Conservation (phyloP, 2,113 vertebrate genomes). For the Chiloscyllium plagiosum region DNA sequence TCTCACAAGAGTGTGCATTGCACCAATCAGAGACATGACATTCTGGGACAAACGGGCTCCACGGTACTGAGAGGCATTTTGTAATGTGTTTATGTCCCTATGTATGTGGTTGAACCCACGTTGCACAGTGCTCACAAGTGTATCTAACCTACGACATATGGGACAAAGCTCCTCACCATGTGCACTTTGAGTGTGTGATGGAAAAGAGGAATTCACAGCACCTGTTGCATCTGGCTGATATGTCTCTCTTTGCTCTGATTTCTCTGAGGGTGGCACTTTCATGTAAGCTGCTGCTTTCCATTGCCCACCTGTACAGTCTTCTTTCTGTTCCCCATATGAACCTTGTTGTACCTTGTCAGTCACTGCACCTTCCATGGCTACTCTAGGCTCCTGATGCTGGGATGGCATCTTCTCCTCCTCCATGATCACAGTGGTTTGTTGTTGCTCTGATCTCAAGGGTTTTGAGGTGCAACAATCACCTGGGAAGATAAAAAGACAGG, state of each 20-base stretch:
- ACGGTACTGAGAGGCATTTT: constrained; percentile 26
- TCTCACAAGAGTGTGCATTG: constrained; percentile 29
- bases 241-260: background rate
- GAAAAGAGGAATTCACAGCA: background rate
- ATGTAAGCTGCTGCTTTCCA: background rate
- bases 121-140: constrained; percentile 28
- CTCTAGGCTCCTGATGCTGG: background rate
- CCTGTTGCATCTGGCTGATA: background rate
- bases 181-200: background rate
- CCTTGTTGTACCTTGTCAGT: background rate
- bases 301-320: constrained; percentile 14
- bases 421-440: background rate
- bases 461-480: constrained; percentile 12
- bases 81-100: constrained; percentile 21
- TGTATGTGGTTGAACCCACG: constrained; percentile 34
- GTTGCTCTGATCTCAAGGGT: background rate
- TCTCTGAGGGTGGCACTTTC: background rate
- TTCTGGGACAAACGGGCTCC: constrained; percentile 31
- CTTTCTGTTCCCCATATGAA: background rate
- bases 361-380: background rate
- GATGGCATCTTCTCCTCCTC: constrained; percentile 13
- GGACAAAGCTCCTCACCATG: constrained; percentile 13
- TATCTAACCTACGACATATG: constrained; percentile 22
- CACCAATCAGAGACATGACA: constrained; percentile 25
- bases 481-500: constrained; percentile 20